Percentiles rank a stretch among this genome's conserved stretches.
Evolutionary conservation across 2,797 vertebrate species (phyloP).

Genomic region (Denticeps clupeoides): DNA sequence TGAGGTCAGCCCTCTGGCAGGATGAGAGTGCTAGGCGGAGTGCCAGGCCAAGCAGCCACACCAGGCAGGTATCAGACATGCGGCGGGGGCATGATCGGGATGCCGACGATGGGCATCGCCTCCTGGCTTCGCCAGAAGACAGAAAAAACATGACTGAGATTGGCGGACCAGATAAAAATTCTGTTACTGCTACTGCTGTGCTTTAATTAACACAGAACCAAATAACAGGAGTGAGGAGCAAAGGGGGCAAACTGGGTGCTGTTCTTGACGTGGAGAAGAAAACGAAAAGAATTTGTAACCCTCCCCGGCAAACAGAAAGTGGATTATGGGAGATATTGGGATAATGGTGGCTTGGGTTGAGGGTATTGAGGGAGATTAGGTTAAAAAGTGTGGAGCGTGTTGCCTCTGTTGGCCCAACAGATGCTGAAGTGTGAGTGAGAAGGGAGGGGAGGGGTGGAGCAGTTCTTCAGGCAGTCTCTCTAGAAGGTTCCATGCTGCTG

Average conservation of each 20-base stretch:
- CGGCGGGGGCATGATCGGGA: constrained; percentile 36
- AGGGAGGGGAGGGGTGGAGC: neutral
- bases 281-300: neutral
- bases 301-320: neutral
- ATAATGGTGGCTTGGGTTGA: neutral
- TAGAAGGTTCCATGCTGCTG: constrained; percentile 43
- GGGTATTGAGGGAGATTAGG: neutral
- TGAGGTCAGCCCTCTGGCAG: constrained; percentile 60
- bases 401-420: neutral
- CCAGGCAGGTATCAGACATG: constrained; percentile 47
- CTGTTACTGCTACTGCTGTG: too few relatives aligned
- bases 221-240: neutral
- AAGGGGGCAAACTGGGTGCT: neutral
- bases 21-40: constrained; percentile 56
- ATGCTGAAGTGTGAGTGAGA: neutral
- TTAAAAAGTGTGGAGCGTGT: neutral
- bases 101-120: constrained; percentile 26
- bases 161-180: too few relatives aligned
- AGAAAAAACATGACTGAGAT: neutral
- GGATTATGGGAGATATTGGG: neutral
- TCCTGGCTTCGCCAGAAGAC: neutral
- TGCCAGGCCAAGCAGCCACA: constrained; percentile 58
- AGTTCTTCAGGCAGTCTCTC: constrained; percentile 48
- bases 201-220: too few relatives aligned
- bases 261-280: neutral